phyloP scores from a whole-genome alignment of 2,888 invertebrate species.

The Mayetiola destructor region DNA sequence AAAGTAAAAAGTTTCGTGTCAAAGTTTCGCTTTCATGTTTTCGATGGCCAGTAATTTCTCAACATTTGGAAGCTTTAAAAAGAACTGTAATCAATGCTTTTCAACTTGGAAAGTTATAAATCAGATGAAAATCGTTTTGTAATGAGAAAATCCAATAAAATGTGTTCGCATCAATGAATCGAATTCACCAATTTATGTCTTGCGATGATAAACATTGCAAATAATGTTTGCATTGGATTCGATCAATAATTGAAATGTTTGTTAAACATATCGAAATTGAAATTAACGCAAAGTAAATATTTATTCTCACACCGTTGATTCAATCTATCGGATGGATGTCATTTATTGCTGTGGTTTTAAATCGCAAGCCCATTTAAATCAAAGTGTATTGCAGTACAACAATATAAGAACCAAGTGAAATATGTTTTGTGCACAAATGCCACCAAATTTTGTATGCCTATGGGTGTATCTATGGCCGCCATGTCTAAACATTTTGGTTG shows the following conservation, averaged over 20 bases:
- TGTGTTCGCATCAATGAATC: no score
- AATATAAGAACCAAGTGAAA: neutral
- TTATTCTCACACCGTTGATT: neutral
- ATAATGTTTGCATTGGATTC: no score
- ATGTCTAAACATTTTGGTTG: constrained; percentile 3
- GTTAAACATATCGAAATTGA: constrained; percentile 8
- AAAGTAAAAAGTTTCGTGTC: neutral
- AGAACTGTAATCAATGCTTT: no score
- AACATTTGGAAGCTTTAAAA: no score
- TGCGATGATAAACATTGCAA: no score
- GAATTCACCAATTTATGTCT: no score
- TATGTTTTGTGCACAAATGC: neutral
- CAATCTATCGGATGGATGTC: constrained; percentile 3
- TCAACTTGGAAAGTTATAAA: no score
- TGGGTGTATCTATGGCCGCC: neutral
- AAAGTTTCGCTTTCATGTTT: neutral
- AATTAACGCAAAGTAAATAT: constrained; percentile 8
- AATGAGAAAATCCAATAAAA: no score
- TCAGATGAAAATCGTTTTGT: no score
- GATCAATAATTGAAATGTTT: no score
- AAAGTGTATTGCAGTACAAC: neutral
- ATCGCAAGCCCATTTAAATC: neutral
- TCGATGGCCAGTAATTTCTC: no score
- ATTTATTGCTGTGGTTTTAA: constrained; percentile 4
- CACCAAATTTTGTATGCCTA: neutral